Base-by-base conservation (phyloP, 2,113 vertebrate species). In the Sterna hirundo region DNA sequence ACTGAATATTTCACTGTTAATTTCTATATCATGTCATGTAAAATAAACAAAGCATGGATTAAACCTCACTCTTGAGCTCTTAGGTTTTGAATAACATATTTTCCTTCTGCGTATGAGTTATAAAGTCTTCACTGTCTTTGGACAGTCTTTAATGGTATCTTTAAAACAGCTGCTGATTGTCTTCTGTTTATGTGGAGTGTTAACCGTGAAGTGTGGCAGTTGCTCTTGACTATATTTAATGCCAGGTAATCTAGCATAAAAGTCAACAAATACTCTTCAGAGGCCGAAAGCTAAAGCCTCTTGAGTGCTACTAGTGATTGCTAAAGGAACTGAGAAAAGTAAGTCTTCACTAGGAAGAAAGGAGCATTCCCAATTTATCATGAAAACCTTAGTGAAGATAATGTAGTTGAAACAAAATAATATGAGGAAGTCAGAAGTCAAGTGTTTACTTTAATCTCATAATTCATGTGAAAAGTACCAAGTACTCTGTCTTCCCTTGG, bases 381-480 rank as follows among this genome's bases (percentile, higher is more conserved):
- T 57, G 44, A 58, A 71, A 69, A 85, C 54, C 9, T 86, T 71
- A 76, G 44, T 46, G 47, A 61, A 82, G 80, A 78, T 38, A 89
- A 82, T 2, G 0, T 52, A 69, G 57, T 46, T 83, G 81, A 91
- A 90, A 88, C 40, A 34, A 75, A 94, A 94, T 42, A 94, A 42
- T 51, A 49, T 17, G 46, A 57, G 58, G 62, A 92, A 86, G 93
- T 94, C 66, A 86, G 54, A 95, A 87, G 65, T 78, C 70, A 60
- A 77, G 46, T 84, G 69, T 94, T 74, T 89, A 83, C 81, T 26
- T 69, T 96, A 86, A 94, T 93, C 86, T 94, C 54, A 14, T 85
- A 61, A 93, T 82, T 89, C 40, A 19, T 85, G 49, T 87, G 81
- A 85, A 64, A 87, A 82, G 57, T 79, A 40, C 65, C 62, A 75